phyloP scores from a whole-genome alignment of 37 sponge, comb jelly and placozoan genomes.

The Beroe ovata region DNA sequence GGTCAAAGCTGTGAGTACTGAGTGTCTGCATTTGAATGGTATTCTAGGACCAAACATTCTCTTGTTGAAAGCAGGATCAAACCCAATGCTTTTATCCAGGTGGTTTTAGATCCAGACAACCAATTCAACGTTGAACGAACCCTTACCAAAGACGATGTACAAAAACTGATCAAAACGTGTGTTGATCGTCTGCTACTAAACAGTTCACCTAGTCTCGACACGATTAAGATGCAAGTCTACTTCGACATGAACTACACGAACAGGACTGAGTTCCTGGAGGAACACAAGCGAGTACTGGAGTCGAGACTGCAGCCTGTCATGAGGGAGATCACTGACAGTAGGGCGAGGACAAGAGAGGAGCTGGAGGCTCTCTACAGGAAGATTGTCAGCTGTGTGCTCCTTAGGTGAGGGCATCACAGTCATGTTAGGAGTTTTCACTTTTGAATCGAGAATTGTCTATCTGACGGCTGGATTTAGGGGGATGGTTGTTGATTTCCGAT shows the following conservation, averaged over 20 bases:
- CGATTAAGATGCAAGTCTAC: constrained; percentile 96
- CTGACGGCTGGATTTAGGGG: too few species aligned
- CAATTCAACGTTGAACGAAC: constrained; percentile 92
- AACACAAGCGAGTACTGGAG: constrained; percentile 89
- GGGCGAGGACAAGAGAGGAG: constrained; percentile 94
- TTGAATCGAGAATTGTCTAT: too few species aligned
- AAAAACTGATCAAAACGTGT: constrained; percentile 88
- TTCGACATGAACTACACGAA: constrained; percentile 98
- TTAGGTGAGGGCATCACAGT: too few species aligned
- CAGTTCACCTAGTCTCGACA: constrained; percentile 88
- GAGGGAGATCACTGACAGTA: constrained; percentile 87
- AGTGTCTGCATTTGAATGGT: background rate
- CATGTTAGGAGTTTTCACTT: too few species aligned
- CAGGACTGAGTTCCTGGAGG: constrained; percentile 79
- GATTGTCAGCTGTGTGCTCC: constrained; percentile 88
- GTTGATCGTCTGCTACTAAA: constrained; percentile 77
- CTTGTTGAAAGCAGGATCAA: too few species aligned
- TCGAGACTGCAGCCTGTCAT: constrained; percentile 78
- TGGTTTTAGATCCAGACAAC: constrained; percentile 94
- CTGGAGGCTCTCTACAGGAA: constrained; percentile 94
- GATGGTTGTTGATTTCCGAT: too few species aligned
- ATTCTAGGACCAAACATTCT: too few species aligned
- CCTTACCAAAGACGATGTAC: constrained; percentile 92
- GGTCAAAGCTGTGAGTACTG: constrained; percentile 72
- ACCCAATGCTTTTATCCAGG: background rate